Evolutionary conservation across 2,113 vertebrate genomes (phyloP).

Genomic region (Myiozetetes cayanensis): DNA sequence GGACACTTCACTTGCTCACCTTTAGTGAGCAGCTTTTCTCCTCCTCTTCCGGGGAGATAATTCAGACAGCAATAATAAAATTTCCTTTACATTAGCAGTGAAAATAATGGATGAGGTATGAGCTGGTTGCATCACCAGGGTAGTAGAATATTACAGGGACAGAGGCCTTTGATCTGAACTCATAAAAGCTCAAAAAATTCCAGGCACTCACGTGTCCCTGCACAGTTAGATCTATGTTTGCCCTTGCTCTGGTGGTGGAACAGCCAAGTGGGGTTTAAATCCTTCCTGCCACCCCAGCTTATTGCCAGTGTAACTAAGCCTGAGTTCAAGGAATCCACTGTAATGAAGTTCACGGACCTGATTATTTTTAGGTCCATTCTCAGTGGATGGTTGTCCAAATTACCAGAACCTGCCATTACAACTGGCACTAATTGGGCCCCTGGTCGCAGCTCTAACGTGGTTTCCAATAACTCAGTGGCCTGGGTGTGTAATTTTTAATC

Average conservation of each 20-base stretch:
- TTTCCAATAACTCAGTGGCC: neutral
- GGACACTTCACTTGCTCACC: neutral
- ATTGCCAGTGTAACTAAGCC: conserved; percentile 5
- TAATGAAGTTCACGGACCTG: neutral
- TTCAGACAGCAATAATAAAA: neutral
- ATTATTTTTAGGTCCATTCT: neutral
- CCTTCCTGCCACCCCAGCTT: neutral
- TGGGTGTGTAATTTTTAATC: neutral
- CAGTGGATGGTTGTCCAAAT: neutral
- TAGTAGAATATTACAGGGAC: neutral
- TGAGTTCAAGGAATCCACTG: conserved; percentile 2
- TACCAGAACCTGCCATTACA: neutral
- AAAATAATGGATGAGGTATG: neutral
- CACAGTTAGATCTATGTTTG: neutral
- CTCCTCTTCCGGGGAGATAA: neutral
- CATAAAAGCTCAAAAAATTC: neutral
- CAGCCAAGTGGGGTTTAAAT: conserved; percentile 3
- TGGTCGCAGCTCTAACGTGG: rapidly evolving
- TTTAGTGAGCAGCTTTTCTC: neutral
- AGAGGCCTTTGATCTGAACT: neutral
- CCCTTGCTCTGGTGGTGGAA: conserved; percentile 20
- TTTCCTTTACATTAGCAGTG: neutral
- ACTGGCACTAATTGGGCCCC: neutral
- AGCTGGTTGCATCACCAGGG: neutral
- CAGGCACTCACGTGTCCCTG: neutral